These are phyloP conservation scores for Listrodromus nycthemerus DNA, from an alignment of 2,888 invertebrate genomes.

Conservation along the genomic window DNA sequence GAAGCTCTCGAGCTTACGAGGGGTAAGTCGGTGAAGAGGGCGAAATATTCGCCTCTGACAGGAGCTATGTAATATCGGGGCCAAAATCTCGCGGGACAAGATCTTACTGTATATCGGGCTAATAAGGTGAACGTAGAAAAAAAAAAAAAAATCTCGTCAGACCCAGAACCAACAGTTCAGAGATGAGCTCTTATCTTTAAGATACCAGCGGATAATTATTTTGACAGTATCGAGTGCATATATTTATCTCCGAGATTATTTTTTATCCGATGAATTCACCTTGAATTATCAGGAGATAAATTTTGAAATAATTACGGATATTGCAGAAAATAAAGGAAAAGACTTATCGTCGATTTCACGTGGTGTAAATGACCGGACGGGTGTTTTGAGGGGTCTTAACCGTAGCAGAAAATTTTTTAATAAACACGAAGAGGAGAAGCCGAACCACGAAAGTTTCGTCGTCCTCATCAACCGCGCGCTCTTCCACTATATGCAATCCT, in stretches of 20 bases:
- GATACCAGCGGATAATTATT: slow-evolving; percentile 11
- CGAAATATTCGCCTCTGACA: slow-evolving; percentile 42
- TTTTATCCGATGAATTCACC: slow-evolving; percentile 28
- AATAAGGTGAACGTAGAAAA: slow-evolving; percentile 79
- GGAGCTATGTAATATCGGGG: slow-evolving; percentile 73
- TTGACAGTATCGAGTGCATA: slow-evolving; percentile 17
- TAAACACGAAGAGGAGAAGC: background rate
- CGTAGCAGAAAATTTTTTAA: background rate
- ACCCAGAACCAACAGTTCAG: slow-evolving; percentile 27
- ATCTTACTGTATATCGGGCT: slow-evolving; percentile 73
- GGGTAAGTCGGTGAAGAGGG: slow-evolving; percentile 50
- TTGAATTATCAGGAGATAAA: background rate
- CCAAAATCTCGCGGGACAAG: slow-evolving; percentile 75
- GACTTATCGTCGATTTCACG: background rate
- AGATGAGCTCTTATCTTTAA: slow-evolving; percentile 20
- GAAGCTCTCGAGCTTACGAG: slow-evolving; percentile 57
- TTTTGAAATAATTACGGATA: background rate
- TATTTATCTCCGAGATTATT: slow-evolving; percentile 28
- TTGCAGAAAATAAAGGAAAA: background rate
- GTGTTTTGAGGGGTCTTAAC: background rate
- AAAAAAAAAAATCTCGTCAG: slow-evolving; percentile 14
- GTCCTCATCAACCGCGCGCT: background rate
- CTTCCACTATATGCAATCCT: background rate
- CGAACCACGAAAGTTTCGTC: background rate
- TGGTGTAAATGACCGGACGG: too few species aligned